These are phyloP conservation scores for Apodemia hepburni DNA, from an alignment of 2,888 invertebrate genomes.

Conservation along the genomic window DNA sequence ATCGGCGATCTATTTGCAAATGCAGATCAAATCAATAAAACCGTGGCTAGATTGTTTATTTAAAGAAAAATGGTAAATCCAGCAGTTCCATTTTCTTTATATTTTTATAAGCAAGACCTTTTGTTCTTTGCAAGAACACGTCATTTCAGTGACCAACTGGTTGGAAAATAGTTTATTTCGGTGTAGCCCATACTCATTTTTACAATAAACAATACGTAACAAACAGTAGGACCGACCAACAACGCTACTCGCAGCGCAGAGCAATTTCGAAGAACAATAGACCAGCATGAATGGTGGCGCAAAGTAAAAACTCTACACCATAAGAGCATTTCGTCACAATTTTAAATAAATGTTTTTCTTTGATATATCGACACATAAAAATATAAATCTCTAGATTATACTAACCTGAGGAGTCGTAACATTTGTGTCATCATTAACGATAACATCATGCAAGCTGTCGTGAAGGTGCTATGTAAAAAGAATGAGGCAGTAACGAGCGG, in stretches of 20 bases:
- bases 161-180: slow-evolving; percentile 21
- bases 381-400: slow-evolving; percentile 19
- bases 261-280: slow-evolving; percentile 76
- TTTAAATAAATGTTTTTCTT: slow-evolving; percentile 2
- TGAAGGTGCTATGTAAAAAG: slow-evolving; percentile 48
- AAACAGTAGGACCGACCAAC: slow-evolving; percentile 55
- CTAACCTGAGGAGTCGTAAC: slow-evolving; percentile 20
- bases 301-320: slow-evolving; percentile 73
- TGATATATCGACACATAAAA: neutral
- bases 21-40: slow-evolving; percentile 61
- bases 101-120: slow-evolving; percentile 3
- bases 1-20: slow-evolving; percentile 69
- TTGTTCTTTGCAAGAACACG: slow-evolving; percentile 14
- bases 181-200: slow-evolving; percentile 19
- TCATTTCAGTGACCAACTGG: slow-evolving; percentile 21
- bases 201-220: slow-evolving; percentile 31
- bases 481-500: slow-evolving; percentile 71
- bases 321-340: neutral
- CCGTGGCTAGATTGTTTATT: slow-evolving; percentile 41
- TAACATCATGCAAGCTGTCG: slow-evolving; percentile 48
- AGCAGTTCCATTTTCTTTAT: slow-evolving; percentile 13
- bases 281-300: slow-evolving; percentile 65
- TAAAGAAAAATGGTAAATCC: slow-evolving; percentile 22
- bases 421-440: slow-evolving; percentile 64
- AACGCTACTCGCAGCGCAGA: slow-evolving; percentile 64